Percentiles rank a stretch among this genome's conserved stretches.
phyloP scores from a whole-genome alignment of 1,140 invertebrate genomes.

The Thaumatotibia leucotreta region DNA sequence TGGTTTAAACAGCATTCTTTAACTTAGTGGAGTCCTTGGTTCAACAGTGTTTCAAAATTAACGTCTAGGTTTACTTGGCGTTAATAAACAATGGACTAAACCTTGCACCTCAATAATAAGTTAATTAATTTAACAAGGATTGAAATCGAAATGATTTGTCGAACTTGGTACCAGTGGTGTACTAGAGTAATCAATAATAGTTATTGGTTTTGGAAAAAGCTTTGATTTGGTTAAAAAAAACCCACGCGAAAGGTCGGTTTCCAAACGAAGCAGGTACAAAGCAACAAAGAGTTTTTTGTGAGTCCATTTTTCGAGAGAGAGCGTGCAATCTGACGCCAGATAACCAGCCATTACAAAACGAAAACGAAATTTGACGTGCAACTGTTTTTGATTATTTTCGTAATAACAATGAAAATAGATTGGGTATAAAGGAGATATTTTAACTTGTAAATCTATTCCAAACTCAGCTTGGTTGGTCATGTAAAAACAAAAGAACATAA shows the following conservation, averaged over 20 bases:
- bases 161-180: neutral
- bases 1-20: too few relatives aligned
- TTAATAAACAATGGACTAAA: too few relatives aligned
- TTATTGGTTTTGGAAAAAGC: neutral
- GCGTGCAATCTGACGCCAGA: slow-evolving; percentile 9
- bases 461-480: neutral
- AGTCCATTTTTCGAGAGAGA: slow-evolving; percentile 6
- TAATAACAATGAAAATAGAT: neutral
- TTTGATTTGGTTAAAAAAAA: neutral
- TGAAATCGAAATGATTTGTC: too few relatives aligned
- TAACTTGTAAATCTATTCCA: neutral
- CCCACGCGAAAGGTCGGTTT: slow-evolving; percentile 3
- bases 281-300: slow-evolving; percentile 12
- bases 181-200: neutral
- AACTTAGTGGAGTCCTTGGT: too few relatives aligned
- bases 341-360: slow-evolving; percentile 10
- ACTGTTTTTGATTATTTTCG: neutral
- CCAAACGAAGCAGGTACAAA: slow-evolving; percentile 6
- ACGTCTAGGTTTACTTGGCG: too few relatives aligned
- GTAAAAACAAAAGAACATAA: slow-evolving; percentile 41
- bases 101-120: too few relatives aligned
- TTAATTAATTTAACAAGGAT: too few relatives aligned
- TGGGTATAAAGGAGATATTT: neutral
- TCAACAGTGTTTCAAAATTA: too few relatives aligned
- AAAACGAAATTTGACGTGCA: neutral